Percentiles rank a stretch among this genome's conserved stretches.
These are phyloP conservation scores for Drosophila borealis DNA, from an alignment of 2,888 invertebrate species.

Conservation along the genomic window DNA sequence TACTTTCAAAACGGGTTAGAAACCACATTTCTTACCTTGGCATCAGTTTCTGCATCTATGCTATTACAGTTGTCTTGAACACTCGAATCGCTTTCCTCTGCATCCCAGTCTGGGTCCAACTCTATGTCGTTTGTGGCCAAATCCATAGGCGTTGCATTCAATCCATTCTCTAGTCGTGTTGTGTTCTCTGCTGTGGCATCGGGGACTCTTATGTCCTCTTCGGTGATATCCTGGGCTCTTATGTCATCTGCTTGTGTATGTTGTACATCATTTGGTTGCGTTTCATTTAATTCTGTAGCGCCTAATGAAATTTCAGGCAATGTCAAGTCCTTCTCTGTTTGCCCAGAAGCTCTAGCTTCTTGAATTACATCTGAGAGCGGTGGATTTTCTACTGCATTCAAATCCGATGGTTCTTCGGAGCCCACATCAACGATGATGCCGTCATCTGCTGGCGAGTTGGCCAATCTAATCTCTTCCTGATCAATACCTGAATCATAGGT, in stretches of 20 bases:
- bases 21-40: constrained; percentile 18
- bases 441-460: constrained; percentile 21
- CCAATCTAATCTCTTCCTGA: constrained; percentile 42
- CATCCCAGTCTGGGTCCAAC: constrained; percentile 7
- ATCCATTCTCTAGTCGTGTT: neutral
- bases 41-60: constrained; percentile 50
- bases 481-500: constrained; percentile 64
- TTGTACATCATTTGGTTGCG: neutral
- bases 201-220: neutral
- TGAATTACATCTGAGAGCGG: constrained; percentile 5
- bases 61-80: constrained; percentile 8
- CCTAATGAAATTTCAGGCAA: neutral
- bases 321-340: neutral
- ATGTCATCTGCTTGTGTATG: neutral
- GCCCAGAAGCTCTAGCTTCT: constrained; percentile 3
- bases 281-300: constrained; percentile 1
- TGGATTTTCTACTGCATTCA: neutral
- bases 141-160: neutral
- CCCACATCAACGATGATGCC: constrained; percentile 18
- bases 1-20: neutral
- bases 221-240: neutral
- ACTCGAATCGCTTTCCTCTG: constrained; percentile 1
- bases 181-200: neutral
- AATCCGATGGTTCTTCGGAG: neutral
- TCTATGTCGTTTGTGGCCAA: neutral